phyloP scores from a whole-genome alignment of 2,888 invertebrate species.

The Hyppa rectilinea region DNA sequence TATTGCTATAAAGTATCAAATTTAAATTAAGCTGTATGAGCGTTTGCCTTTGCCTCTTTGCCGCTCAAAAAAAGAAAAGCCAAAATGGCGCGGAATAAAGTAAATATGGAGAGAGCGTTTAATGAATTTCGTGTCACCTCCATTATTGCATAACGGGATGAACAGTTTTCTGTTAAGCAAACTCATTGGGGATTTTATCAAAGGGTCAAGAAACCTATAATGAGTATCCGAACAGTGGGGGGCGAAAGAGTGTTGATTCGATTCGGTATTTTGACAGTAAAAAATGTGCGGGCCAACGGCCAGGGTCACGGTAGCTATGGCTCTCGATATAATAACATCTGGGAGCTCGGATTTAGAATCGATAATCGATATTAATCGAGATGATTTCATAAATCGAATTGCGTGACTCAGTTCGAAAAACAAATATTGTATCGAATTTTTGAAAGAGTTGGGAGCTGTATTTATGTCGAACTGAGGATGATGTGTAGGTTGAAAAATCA shows the following conservation, averaged over 20 bases:
- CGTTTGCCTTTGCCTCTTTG: slow-evolving; percentile 63
- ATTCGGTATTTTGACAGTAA: slow-evolving; percentile 65
- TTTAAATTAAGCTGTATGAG: slow-evolving; percentile 79
- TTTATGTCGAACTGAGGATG: background rate
- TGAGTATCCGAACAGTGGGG: slow-evolving; percentile 62
- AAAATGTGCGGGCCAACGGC: slow-evolving; percentile 63
- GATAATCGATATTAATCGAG: slow-evolving; percentile 51
- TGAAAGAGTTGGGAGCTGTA: background rate
- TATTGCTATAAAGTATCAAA: slow-evolving; percentile 73
- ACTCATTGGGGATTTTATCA: slow-evolving; percentile 64
- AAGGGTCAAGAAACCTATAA: slow-evolving; percentile 65
- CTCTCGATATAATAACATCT: slow-evolving; percentile 48
- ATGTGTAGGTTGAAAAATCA: background rate
- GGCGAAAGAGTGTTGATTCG: slow-evolving; percentile 62
- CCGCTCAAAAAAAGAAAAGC: slow-evolving; percentile 57
- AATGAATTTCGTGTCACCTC: slow-evolving; percentile 78
- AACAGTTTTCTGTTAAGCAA: slow-evolving; percentile 63
- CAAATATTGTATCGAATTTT: slow-evolving; percentile 6
- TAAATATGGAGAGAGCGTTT: slow-evolving; percentile 66
- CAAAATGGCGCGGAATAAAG: slow-evolving; percentile 64
- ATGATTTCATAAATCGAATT: slow-evolving; percentile 47
- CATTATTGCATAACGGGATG: slow-evolving; percentile 78
- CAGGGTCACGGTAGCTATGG: slow-evolving; percentile 62
- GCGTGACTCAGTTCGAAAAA: slow-evolving; percentile 28
- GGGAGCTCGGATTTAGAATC: slow-evolving; percentile 46